phyloP scores from a whole-genome alignment of 2,113 vertebrate genomes.

The Engystomops pustulosus region DNA sequence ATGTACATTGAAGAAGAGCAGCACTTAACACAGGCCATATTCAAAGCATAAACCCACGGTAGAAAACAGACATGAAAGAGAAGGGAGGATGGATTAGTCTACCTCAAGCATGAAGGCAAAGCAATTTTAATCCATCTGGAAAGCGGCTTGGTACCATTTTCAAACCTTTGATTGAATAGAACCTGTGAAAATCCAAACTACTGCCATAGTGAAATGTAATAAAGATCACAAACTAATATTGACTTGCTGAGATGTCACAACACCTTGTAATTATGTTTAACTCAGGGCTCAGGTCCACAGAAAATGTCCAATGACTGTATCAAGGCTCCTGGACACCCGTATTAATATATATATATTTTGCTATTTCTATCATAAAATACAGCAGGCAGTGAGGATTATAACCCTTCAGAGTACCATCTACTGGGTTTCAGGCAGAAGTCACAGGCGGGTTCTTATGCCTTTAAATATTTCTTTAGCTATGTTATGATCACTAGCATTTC shows the following conservation, averaged over 20 bases:
- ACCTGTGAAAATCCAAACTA: not conserved
- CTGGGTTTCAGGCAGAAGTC: too few species aligned
- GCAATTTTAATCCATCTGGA: constrained; percentile 39
- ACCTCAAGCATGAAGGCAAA: constrained; percentile 19
- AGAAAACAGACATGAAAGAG: not conserved
- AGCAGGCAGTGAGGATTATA: too few species aligned
- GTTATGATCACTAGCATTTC: too few species aligned
- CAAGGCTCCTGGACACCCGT: not conserved
- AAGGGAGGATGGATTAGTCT: not conserved
- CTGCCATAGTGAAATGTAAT: not conserved
- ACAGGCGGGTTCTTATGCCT: too few species aligned
- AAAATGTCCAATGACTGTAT: not conserved
- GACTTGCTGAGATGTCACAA: constrained; percentile 24
- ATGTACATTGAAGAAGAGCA: not conserved
- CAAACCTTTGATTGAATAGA: constrained; percentile 15
- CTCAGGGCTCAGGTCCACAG: not conserved
- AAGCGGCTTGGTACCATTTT: constrained; percentile 33
- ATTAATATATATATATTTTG: not conserved
- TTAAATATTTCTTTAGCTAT: too few species aligned
- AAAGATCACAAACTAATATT: constrained; percentile 8
- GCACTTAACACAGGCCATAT: not conserved
- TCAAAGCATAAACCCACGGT: not conserved
- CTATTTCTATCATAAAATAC: too few species aligned
- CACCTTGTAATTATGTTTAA: constrained; percentile 6
- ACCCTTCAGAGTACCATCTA: too few species aligned